Evolutionary conservation across 2,113 vertebrate species (phyloP), one percentile per base, ranked within the genome.

Genomic region (Pimephales promelas): DNA sequence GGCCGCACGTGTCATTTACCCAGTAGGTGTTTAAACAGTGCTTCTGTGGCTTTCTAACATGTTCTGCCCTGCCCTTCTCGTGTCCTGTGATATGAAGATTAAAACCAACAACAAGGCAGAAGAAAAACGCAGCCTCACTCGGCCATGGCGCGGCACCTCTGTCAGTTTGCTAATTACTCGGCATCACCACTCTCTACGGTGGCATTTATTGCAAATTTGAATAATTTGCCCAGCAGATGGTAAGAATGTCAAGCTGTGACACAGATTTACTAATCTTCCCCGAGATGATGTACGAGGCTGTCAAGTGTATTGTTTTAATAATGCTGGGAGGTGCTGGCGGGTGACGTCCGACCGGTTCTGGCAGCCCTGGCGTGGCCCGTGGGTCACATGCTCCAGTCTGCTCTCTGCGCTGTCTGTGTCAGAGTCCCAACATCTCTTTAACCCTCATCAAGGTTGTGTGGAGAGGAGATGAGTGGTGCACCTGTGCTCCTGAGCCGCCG

Each of bases 171-270:
- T 94, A 94, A 95, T 95, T 93, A 95, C 92, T 92, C 91, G 86
- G 90, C 93, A 92, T 94, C 93, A 92, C 92, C 88, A 88, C 45
- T 84, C 83, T 86, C 82, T 76, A 74, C 5, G 77, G 89, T 92
- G 93, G 94, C 93, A 94, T 95, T 94, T 95, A 93, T 93, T 92
- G 91, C 93, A 94, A 88, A 94, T 95, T 94, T 94, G 92, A 95
- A 95, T 95, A 95, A 94, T 95, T 93, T 93, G 93, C 93, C 89
- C 92, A 90, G 93, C 94, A 94, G 94, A 95, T 95, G 94, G 94
- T 94, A 93, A 92, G 93, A 95, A 93, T 94, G 93, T 95, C 94
- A 95, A 90, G 90, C 91, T 91, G 83, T 92, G 93, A 94, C 93
- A 93, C 92, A 92, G 93, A 94, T 94, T 94, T 95, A 94, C 94